Evolutionary conservation across 1,140 invertebrate genomes (phyloP).

Genomic region (Oncopeltus fasciatus): DNA sequence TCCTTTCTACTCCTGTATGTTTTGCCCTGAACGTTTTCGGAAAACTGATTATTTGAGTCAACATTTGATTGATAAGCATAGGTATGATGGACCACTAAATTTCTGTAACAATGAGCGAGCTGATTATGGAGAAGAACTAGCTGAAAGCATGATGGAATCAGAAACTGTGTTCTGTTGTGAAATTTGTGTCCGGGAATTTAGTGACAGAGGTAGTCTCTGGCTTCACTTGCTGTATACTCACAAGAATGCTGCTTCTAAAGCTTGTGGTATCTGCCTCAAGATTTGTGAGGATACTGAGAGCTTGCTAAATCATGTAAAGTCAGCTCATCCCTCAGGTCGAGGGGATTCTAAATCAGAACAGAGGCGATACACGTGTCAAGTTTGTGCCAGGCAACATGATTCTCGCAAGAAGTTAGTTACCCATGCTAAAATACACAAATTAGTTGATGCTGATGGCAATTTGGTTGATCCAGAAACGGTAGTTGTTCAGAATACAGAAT

Average conservation of each 20-base stretch:
- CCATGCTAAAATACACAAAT: conserved; percentile 41
- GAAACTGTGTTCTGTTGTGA: conserved; percentile 35
- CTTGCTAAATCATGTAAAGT: conserved; percentile 36
- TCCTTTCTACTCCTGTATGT: conserved; percentile 25
- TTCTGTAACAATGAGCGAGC: not conserved
- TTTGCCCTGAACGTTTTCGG: conserved; percentile 16
- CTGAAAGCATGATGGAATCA: conserved; percentile 27
- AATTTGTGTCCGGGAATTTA: conserved; percentile 36
- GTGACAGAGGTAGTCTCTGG: conserved; percentile 38
- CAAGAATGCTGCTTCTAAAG: conserved; percentile 37
- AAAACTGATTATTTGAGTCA: conserved; percentile 26
- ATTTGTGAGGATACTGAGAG: conserved; percentile 35
- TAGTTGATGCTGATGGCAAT: conserved; percentile 29
- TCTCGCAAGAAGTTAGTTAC: conserved; percentile 40
- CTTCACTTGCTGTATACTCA: conserved; percentile 40
- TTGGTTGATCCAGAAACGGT: conserved; percentile 33
- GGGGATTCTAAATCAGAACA: conserved; percentile 23
- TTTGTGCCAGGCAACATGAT: conserved; percentile 43
- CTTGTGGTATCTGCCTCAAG: conserved; percentile 41
- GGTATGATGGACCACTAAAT: conserved; percentile 16
- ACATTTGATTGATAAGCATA: conserved; percentile 34
- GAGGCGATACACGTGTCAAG: conserved; percentile 29
- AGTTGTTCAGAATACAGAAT: conserved; percentile 19
- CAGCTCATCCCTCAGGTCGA: conserved; percentile 33
- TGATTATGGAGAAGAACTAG: not conserved